Evolutionary conservation across 2,888 invertebrate genomes (phyloP).

Genomic region (Pteria penguin): DNA sequence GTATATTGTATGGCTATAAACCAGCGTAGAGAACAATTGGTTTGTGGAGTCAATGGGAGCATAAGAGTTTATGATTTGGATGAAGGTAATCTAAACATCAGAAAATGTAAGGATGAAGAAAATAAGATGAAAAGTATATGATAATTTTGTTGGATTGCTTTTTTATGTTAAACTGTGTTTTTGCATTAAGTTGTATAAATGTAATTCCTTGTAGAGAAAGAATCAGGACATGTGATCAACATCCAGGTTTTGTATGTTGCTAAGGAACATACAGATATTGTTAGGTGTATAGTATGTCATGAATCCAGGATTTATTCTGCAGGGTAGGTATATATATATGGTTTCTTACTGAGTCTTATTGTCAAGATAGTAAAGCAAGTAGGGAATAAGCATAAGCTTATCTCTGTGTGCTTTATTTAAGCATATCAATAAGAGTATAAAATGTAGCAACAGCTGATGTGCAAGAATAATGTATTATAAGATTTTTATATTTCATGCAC

Average conservation of each 20-base stretch:
- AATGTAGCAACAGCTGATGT: too few species aligned
- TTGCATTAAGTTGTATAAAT: too few species aligned
- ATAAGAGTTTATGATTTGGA: conserved; percentile 76
- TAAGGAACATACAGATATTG: conserved; percentile 78
- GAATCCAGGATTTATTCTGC: conserved; percentile 79
- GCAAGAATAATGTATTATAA: not conserved
- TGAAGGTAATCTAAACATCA: conserved; percentile 67
- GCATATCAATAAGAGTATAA: too few species aligned
- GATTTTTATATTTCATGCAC: not conserved
- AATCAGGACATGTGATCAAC: conserved; percentile 76
- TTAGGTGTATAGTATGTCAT: conserved; percentile 75
- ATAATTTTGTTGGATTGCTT: not conserved
- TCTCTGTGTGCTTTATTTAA: too few species aligned
- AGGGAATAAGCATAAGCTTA: too few species aligned
- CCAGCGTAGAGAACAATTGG: conserved; percentile 73
- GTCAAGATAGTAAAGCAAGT: too few species aligned
- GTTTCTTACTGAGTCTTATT: too few species aligned
- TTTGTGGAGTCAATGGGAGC: conserved; percentile 77
- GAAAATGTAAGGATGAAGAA: not conserved
- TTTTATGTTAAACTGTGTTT: too few species aligned
- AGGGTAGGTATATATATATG: conserved; percentile 71
- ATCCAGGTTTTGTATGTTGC: conserved; percentile 66
- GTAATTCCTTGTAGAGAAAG: conserved; percentile 74
- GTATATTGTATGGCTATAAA: conserved; percentile 79
- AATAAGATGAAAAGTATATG: not conserved